Conservation (phyloP, 2,888 invertebrate genomes). For the Altica lythri region DNA sequence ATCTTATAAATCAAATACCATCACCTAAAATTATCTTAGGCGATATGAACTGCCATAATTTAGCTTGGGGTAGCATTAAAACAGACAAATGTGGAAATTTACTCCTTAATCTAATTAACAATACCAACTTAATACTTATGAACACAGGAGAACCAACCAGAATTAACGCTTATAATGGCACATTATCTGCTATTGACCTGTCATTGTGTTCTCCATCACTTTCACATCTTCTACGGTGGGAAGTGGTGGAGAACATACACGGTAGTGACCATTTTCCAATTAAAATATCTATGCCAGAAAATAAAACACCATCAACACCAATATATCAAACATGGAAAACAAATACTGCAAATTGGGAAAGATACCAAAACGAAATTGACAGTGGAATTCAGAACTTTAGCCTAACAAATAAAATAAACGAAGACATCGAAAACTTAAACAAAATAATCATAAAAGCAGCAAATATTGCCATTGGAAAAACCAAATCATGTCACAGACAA, state of each 20-base stretch:
- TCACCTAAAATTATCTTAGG: no score
- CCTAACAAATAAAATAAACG: neutral
- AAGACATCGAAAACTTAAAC: no score
- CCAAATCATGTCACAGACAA: no score
- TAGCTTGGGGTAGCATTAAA: neutral
- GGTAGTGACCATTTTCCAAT: conserved; percentile 12
- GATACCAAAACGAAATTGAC: neutral
- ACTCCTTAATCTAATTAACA: neutral
- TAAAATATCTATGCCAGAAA: neutral
- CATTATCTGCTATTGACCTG: conserved; percentile 1
- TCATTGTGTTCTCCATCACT: conserved; percentile 4
- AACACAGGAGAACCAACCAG: conserved; percentile 2
- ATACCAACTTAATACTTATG: neutral
- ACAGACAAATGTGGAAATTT: conserved; percentile 2
- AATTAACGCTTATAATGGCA: conserved; percentile 6
- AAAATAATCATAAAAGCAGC: no score
- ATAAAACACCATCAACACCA: neutral
- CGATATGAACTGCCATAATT: conserved; percentile 2
- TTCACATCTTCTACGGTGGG: neutral
- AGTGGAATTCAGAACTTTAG: neutral
- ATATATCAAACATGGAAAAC: conserved; percentile 11
- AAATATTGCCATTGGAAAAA: no score
- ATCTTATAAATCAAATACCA: no score
- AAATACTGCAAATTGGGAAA: conserved; percentile 9
- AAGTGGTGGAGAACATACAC: conserved; percentile 1